Evolutionary conservation across 2,888 invertebrate species (phyloP).

Genomic region (Lordiphosa andalusiaca): DNA sequence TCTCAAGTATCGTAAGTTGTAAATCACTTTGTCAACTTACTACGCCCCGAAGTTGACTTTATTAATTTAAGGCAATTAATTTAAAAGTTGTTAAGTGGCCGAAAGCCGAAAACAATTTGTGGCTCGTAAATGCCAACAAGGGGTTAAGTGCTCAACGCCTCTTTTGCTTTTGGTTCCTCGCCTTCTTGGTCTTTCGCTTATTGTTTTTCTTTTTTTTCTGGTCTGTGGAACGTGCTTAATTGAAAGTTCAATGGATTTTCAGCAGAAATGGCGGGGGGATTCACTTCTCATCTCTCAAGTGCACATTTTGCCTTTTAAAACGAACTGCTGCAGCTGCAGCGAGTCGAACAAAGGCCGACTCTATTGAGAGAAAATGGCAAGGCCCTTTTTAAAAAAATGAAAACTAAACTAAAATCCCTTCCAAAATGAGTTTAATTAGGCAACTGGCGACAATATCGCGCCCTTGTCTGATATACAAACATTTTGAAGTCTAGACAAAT

Average conservation of each 20-base stretch:
- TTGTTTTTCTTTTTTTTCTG: slow-evolving; percentile 6
- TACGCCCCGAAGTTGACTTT: slow-evolving; percentile 23
- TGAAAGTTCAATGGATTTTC: slow-evolving; percentile 52
- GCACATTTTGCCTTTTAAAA: slow-evolving; percentile 32
- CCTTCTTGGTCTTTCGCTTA: slow-evolving; percentile 3
- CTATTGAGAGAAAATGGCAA: too few species aligned
- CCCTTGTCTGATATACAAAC: slow-evolving; percentile 1
- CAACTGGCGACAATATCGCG: slow-evolving; percentile 25
- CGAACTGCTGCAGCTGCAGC: slow-evolving; percentile 37
- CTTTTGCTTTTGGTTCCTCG: not conserved
- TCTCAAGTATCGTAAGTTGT: slow-evolving; percentile 24
- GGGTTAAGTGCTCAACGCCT: slow-evolving; percentile 44
- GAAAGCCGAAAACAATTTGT: slow-evolving; percentile 43
- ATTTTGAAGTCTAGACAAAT: slow-evolving; percentile 32
- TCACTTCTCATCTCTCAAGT: slow-evolving; percentile 33
- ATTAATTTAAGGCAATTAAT: slow-evolving; percentile 54
- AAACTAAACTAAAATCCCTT: slow-evolving; percentile 15
- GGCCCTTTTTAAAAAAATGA: not conserved
- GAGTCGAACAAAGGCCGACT: slow-evolving; percentile 6
- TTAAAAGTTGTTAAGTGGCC: slow-evolving; percentile 42
- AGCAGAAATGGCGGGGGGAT: slow-evolving; percentile 2
- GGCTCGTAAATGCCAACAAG: slow-evolving; percentile 47
- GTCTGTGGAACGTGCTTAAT: slow-evolving; percentile 45
- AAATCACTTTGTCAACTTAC: slow-evolving; percentile 20
- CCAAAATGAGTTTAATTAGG: slow-evolving; percentile 23